Percentiles rank a stretch among this genome's conserved stretches.
Conservation (phyloP, 2,113 vertebrate genomes). For the Gorilla gorilla region DNA sequence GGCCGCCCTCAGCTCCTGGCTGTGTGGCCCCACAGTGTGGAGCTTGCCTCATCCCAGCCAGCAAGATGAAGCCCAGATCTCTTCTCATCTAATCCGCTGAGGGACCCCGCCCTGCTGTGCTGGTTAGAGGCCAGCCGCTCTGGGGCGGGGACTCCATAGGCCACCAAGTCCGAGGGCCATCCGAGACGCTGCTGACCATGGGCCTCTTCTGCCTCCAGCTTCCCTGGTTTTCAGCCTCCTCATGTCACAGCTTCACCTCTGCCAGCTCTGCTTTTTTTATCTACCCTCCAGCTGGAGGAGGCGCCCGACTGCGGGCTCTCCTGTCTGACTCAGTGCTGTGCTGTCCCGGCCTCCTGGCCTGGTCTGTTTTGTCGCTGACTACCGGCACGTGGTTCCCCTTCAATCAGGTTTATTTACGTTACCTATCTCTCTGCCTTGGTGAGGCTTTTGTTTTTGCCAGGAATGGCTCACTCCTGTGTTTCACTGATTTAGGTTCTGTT, state of each 20-base stretch:
- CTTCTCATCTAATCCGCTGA: accelerated
- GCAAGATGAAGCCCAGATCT: background rate
- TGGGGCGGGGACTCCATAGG: background rate
- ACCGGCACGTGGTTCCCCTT: accelerated
- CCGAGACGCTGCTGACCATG: background rate
- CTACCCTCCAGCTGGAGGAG: background rate
- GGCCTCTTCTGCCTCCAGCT: background rate
- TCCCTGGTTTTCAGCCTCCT: background rate
- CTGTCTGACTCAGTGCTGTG: background rate
- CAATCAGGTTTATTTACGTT: background rate
- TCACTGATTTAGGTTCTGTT: background rate
- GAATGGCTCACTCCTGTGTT: background rate
- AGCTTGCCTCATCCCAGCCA: background rate
- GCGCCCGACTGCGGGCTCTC: accelerated
- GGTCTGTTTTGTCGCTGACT: background rate
- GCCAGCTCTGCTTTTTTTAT: too few relatives aligned
- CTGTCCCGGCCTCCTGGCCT: too few relatives aligned
- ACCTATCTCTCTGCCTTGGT: too few relatives aligned
- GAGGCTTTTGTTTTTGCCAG: background rate
- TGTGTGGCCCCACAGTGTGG: accelerated
- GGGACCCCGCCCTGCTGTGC: background rate
- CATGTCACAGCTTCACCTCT: background rate
- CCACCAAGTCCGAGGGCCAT: background rate
- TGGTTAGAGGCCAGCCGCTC: background rate
- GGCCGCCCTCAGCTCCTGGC: background rate